A percentile compares a stretch with the other conserved stretches of the same genome.
These are phyloP conservation scores for Nemoura dubitans DNA, from an alignment of 2,888 invertebrate species.

Conservation along the genomic window DNA sequence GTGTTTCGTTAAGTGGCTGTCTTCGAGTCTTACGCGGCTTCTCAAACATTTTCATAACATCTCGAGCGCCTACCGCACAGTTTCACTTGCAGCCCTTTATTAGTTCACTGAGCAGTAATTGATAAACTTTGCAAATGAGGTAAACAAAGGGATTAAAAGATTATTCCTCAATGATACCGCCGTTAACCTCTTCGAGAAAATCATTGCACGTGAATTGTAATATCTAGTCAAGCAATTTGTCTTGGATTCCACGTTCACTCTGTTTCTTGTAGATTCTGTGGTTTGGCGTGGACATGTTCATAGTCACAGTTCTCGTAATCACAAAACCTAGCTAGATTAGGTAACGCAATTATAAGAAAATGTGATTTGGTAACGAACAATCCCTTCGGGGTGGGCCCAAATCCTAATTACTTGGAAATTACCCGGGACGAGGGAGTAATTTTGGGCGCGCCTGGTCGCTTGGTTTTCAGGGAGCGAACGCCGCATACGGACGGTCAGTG, in stretches of 20 bases:
- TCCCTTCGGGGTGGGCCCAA: slow-evolving; percentile 29
- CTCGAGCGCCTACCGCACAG: background rate
- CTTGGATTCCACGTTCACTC: background rate
- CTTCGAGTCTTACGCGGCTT: background rate
- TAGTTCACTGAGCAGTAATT: background rate
- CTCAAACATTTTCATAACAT: background rate
- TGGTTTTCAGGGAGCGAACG: background rate
- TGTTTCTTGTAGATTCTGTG: background rate
- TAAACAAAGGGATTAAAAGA: slow-evolving; percentile 12
- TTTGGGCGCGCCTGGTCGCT: background rate
- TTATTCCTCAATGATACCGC: background rate
- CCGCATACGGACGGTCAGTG: background rate
- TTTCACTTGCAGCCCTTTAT: background rate
- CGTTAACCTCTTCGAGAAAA: background rate
- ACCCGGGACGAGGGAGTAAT: background rate
- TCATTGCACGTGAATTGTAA: background rate
- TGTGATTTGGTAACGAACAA: slow-evolving; percentile 29
- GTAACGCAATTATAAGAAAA: slow-evolving; percentile 34
- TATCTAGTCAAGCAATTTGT: background rate
- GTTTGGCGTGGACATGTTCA: background rate
- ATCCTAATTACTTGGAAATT: slow-evolving; percentile 29
- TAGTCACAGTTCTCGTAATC: background rate
- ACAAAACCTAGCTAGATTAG: background rate
- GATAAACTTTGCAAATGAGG: slow-evolving; percentile 12
- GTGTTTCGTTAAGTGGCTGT: slow-evolving; percentile 7